Percentiles rank a stretch among this genome's conserved stretches.
phyloP scores from a whole-genome alignment of 2,888 invertebrate species.

The Drosophila eohydei region DNA sequence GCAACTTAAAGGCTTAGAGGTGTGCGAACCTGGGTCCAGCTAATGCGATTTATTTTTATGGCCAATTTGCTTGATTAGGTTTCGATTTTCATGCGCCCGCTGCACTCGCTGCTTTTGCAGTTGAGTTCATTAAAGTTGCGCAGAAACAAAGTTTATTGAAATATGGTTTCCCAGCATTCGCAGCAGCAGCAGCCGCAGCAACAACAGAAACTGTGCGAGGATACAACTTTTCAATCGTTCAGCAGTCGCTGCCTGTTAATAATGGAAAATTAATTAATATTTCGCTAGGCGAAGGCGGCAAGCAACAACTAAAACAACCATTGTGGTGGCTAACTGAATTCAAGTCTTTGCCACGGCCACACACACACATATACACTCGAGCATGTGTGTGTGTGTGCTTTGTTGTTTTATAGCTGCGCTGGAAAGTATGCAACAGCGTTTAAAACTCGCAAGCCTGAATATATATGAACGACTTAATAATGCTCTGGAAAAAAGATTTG shows the following conservation, averaged over 20 bases:
- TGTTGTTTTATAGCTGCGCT: slow-evolving; percentile 20
- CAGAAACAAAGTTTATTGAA: slow-evolving; percentile 46
- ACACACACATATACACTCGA: slow-evolving; percentile 2
- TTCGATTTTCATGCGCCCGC: slow-evolving; percentile 72
- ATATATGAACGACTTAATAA: slow-evolving; percentile 13
- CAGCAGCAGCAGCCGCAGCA: background rate
- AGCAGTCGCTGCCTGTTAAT: slow-evolving; percentile 35
- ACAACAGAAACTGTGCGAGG: slow-evolving; percentile 13
- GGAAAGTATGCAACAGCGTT: slow-evolving; percentile 46
- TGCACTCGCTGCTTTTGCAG: slow-evolving; percentile 50
- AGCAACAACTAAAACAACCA: slow-evolving; percentile 28
- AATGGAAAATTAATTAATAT: slow-evolving; percentile 61
- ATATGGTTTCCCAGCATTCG: slow-evolving; percentile 9
- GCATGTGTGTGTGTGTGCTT: background rate
- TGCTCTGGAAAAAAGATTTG: slow-evolving; percentile 11
- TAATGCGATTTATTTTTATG: slow-evolving; percentile 81
- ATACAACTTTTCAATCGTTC: slow-evolving; percentile 40
- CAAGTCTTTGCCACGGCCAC: slow-evolving; percentile 16
- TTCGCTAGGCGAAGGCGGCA: slow-evolving; percentile 37
- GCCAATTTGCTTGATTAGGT: slow-evolving; percentile 81
- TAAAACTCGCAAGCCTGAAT: slow-evolving; percentile 4
- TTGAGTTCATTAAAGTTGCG: slow-evolving; percentile 64
- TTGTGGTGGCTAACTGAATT: slow-evolving; percentile 22
- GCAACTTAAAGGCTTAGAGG: slow-evolving; percentile 71
- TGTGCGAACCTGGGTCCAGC: slow-evolving; percentile 43